Conservation (phyloP, 2,888 invertebrate species). For the Dolomedes plantarius region DNA sequence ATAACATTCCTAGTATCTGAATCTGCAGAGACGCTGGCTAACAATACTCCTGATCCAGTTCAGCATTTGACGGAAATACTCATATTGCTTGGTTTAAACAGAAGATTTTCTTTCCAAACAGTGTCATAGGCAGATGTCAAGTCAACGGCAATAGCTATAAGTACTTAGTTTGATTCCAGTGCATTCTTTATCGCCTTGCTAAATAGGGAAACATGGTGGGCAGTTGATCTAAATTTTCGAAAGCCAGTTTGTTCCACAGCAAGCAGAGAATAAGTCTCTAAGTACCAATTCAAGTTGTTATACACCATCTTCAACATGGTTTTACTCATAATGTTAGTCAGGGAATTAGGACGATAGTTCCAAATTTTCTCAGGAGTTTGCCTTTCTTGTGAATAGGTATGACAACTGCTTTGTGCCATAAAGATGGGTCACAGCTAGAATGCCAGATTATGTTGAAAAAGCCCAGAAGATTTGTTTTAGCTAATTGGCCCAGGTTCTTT, state of each 20-base stretch:
- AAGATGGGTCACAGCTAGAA: too few relatives aligned
- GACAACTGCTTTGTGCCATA: too few relatives aligned
- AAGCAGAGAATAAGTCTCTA: background rate
- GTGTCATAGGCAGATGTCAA: background rate
- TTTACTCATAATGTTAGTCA: background rate
- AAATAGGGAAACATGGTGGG: background rate
- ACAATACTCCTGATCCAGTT: background rate
- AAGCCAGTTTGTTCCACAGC: background rate
- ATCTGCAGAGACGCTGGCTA: background rate
- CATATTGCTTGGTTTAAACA: background rate
- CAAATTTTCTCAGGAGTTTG: too few relatives aligned
- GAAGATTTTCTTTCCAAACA: background rate
- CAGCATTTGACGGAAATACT: background rate
- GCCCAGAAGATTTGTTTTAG: too few relatives aligned
- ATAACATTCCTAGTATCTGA: background rate
- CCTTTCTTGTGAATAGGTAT: too few relatives aligned
- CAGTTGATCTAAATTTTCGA: constrained; percentile 3
- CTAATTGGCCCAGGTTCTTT: too few relatives aligned
- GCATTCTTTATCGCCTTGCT: background rate
- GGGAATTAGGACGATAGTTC: background rate
- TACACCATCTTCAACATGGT: background rate
- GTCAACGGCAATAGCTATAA: too few relatives aligned
- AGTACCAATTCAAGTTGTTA: background rate
- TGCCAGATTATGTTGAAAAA: too few relatives aligned
- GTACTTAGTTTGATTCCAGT: too few relatives aligned